Evolutionary conservation across 1,140 invertebrate genomes (phyloP).

Genomic region (Tribolium castaneum): DNA sequence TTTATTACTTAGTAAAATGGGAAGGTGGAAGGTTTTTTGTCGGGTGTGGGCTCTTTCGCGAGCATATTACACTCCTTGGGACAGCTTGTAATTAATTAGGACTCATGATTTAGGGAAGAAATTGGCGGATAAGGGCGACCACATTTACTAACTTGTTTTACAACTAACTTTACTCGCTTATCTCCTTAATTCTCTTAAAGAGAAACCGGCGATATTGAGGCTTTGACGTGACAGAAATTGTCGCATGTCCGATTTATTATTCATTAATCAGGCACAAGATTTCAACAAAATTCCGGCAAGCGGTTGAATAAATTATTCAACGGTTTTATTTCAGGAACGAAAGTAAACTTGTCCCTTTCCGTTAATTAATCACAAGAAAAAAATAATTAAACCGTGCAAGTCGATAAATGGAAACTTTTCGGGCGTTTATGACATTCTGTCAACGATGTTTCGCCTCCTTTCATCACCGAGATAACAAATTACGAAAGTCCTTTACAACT

Average conservation of each 20-base stretch:
- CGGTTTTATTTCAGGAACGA: background rate
- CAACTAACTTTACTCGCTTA: background rate
- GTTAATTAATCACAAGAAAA: background rate
- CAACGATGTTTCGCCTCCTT: too few species aligned
- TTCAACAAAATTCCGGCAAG: background rate
- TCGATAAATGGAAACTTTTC: background rate
- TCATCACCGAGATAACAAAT: too few species aligned
- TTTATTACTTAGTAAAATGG: conserved; percentile 30
- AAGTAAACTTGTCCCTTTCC: background rate
- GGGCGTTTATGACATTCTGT: background rate
- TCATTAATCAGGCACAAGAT: background rate
- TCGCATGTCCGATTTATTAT: background rate
- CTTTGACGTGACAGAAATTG: background rate
- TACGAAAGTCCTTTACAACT: too few species aligned
- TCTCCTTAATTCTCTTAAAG: background rate
- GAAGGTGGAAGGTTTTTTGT: conserved; percentile 29
- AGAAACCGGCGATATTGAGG: background rate
- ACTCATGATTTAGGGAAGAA: conserved; percentile 19
- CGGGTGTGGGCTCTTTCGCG: conserved; percentile 11
- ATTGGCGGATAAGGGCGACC: conserved; percentile 1
- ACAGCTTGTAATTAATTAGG: conserved; percentile 34
- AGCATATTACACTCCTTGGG: conserved; percentile 12
- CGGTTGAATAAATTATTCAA: background rate
- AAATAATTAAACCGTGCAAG: background rate
- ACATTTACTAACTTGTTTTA: background rate